phyloP scores from a whole-genome alignment of 2,113 vertebrate species.

The Trochalopteron elliotii region DNA sequence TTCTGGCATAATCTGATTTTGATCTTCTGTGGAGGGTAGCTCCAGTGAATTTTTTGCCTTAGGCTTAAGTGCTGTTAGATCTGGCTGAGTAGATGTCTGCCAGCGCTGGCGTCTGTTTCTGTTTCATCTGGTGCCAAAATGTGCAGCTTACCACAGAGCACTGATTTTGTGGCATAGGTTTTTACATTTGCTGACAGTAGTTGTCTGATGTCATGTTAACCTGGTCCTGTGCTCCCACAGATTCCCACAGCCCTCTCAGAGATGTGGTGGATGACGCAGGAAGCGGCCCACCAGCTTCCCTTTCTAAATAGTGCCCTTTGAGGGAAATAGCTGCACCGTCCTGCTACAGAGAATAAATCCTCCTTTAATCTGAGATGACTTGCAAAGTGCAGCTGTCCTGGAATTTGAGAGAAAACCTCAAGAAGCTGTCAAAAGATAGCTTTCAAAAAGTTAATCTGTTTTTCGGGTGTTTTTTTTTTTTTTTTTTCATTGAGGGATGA shows the following conservation, averaged over 20 bases:
- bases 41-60: slow-evolving; percentile 33
- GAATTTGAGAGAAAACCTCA: neutral
- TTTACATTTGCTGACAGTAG: slow-evolving; percentile 11
- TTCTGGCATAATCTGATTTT: slow-evolving; percentile 51
- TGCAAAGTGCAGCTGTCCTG: neutral
- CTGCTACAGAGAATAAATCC: neutral
- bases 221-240: neutral
- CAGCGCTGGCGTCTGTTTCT: neutral
- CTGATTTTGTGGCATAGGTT: neutral
- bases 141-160: neutral
- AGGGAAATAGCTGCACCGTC: neutral
- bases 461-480: neutral
- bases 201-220: slow-evolving; percentile 8
- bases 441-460: neutral
- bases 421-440: neutral
- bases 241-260: slow-evolving; percentile 24
- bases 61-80: slow-evolving; percentile 45
- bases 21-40: slow-evolving; percentile 36
- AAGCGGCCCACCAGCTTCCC: neutral
- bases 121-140: slow-evolving; percentile 40
- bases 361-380: neutral
- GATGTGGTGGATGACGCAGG: neutral
- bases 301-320: neutral
- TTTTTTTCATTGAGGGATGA: neutral
- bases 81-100: slow-evolving; percentile 30